phyloP scores from a whole-genome alignment of 2,113 vertebrate genomes.

The Silurus meridionalis region DNA sequence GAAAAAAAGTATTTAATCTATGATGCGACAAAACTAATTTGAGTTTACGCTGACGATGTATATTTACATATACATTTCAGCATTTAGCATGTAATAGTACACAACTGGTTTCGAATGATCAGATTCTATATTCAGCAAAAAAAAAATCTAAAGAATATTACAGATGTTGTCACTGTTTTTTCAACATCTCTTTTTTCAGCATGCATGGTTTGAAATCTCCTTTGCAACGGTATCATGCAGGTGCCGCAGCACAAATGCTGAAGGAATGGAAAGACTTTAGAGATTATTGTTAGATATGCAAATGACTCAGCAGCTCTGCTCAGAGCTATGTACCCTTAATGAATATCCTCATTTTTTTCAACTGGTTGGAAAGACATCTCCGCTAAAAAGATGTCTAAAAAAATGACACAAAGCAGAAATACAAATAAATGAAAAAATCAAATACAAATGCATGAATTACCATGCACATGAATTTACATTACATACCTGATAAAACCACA shows the following conservation, averaged over 20 bases:
- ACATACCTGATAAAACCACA: slow-evolving; percentile 40
- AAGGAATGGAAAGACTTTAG: slow-evolving; percentile 15
- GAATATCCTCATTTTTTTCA: slow-evolving; percentile 5
- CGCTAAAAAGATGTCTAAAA: slow-evolving; percentile 2
- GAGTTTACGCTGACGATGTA: not conserved
- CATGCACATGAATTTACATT: slow-evolving; percentile 34
- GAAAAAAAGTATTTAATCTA: not conserved
- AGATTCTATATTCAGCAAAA: slow-evolving; percentile 20
- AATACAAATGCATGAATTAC: slow-evolving; percentile 35
- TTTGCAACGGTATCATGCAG: slow-evolving; percentile 46
- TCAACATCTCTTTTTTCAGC: slow-evolving; percentile 20
- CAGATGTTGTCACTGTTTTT: slow-evolving; percentile 12
- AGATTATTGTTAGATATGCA: slow-evolving; percentile 8
- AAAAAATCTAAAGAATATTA: not conserved
- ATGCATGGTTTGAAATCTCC: slow-evolving; percentile 36
- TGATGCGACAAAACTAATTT: slow-evolving; percentile 1
- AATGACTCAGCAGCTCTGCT: slow-evolving; percentile 10
- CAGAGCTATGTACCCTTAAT: not conserved
- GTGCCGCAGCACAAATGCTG: not conserved
- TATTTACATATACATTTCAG: not conserved
- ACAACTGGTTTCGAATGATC: not conserved
- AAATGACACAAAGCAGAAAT: not conserved
- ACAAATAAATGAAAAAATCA: not conserved
- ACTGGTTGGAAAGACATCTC: not conserved
- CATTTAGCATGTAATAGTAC: not conserved